A percentile compares a stretch with the other conserved stretches of the same genome.
Evolutionary conservation across 2,113 vertebrate species (phyloP).

Genomic region (Mormyrus iriodes): DNA sequence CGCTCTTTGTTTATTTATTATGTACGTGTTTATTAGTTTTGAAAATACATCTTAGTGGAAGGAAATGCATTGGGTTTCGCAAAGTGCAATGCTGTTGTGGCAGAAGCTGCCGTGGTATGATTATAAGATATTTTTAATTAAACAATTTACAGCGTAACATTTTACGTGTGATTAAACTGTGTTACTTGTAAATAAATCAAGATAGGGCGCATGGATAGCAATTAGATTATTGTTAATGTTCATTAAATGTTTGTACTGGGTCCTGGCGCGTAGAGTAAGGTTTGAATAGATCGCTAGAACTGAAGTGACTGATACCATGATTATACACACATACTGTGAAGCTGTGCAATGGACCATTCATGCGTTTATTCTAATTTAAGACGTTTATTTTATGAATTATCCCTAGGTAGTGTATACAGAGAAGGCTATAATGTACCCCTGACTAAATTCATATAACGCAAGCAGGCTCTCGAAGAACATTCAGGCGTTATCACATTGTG

Average conservation of each 20-base stretch:
- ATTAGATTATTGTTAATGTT: not conserved
- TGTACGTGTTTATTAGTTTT: not conserved
- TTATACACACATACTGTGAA: not conserved
- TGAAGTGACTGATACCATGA: not conserved
- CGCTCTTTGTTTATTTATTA: not conserved
- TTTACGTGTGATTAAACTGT: not conserved
- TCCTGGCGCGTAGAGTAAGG: not conserved
- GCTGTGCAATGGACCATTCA: not conserved
- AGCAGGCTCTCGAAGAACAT: not conserved
- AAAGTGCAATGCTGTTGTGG: not conserved
- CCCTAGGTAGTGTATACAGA: not conserved
- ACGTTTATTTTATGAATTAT: not conserved
- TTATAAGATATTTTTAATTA: not conserved
- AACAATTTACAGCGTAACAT: not conserved
- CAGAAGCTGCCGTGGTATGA: not conserved
- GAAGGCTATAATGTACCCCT: not conserved
- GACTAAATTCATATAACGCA: not conserved
- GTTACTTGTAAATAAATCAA: not conserved
- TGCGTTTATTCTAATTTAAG: not conserved
- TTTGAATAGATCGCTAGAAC: not conserved
- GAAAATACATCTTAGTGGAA: not conserved
- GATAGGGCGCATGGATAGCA: not conserved
- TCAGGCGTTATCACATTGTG: not conserved
- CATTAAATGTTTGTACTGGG: not conserved
- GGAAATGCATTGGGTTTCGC: not conserved